Evolutionary conservation across 2,797 vertebrate genomes (phyloP), one percentile per base, ranked within the genome.

Genomic region (Manis crassicaudata): DNA sequence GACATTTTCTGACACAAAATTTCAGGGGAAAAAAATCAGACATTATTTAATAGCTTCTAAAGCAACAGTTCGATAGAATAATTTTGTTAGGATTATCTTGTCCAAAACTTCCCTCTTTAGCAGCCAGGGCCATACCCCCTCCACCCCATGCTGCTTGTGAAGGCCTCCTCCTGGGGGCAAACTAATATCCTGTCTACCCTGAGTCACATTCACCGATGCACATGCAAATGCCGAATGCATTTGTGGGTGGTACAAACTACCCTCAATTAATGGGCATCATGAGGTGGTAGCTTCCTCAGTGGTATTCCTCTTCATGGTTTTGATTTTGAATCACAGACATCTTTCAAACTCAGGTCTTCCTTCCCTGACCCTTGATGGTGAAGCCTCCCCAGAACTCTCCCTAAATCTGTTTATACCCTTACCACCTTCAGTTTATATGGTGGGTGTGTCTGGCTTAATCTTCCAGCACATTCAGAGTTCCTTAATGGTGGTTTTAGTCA

Each of bases 151-250:
- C 40, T 60, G 27, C 14, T 32, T 65, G 5, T 25, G 56, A 25
- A 62, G 43, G 62, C 27, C 6, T 40, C 56, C 50, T 83, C n/a
- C 73, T 50, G 75, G 35, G 8, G 32, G 35, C 37, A 56, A 56
- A 32, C 11, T 25, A 2, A 1, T n/a, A 18, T n/a, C 27, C 20
- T 1, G 0, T n/a, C 40, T 25, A 7, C 12, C 18, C 56, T 12
- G 72, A 84, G 27, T 58, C 50, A 20, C 4, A 0, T 10, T 54
- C 37, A 54, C 20, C 17, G 18, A 23, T 2, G 9, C 6, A 21
- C 17, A 11, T 43, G 6, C 11, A 40, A 58, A 16, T 1, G 16
- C n/a, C 13, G 8, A 50, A 2, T 2, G 60, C 17, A 16, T 63
- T 0, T 18, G 32, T 6, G n/a, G n/a, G 63, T 46, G 40, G 4